Conservation (phyloP, 2,797 vertebrate genomes). For the Acrossocheilus wenchowensis region DNA sequence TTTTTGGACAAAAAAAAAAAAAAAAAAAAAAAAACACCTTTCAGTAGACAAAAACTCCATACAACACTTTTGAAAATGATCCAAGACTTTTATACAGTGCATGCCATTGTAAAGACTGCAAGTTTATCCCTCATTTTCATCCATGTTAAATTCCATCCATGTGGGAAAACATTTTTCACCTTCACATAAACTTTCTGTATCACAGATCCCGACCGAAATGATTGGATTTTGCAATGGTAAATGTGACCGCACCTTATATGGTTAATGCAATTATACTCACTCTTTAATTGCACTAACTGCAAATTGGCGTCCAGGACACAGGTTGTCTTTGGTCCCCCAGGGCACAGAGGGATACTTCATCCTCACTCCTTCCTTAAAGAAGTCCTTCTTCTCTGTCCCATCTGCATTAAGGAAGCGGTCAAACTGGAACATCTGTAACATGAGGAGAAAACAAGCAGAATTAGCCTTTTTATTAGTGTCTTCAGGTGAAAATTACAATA, state of each 20-base stretch:
- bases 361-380: constrained; percentile 82
- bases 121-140: neutral
- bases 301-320: constrained; percentile 87
- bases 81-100: neutral
- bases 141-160: neutral
- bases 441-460: constrained; percentile 10
- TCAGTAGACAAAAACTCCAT: neutral
- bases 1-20: neutral
- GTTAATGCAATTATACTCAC: constrained; percentile 68
- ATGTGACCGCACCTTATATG: neutral
- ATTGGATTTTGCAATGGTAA: constrained; percentile 5
- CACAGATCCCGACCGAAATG: neutral
- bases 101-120: neutral
- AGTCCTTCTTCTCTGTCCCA: constrained; percentile 77
- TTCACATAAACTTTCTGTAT: neutral
- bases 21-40: neutral
- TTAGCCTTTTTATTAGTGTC: neutral
- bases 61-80: neutral
- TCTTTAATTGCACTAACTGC: constrained; percentile 85
- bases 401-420: constrained; percentile 86
- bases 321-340: constrained; percentile 86
- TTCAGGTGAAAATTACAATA: neutral
- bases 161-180: neutral
- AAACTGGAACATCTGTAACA: constrained; percentile 81
- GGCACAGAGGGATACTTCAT: constrained; percentile 88